A percentile compares a stretch with the other conserved stretches of the same genome.
Evolutionary conservation across 53 echinoderm and acorn worm species (phyloP).

Genomic region (Echinometra lucunter): DNA sequence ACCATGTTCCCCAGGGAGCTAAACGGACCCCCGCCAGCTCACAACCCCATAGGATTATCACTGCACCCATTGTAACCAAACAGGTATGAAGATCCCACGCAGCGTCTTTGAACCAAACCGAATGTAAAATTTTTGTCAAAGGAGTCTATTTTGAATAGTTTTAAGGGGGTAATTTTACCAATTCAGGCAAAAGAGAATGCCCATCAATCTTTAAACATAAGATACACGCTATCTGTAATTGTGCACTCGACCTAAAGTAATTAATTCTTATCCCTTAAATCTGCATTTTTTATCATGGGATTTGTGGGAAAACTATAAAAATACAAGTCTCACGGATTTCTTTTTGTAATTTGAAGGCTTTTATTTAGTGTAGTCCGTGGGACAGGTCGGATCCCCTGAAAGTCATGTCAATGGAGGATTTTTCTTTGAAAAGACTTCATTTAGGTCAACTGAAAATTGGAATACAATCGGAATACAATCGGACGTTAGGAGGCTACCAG

Average conservation of each 20-base stretch:
- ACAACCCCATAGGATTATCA: neutral
- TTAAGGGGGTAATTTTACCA: slow-evolving; percentile 8
- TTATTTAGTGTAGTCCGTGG: neutral
- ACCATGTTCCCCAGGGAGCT: neutral
- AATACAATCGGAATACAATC: slow-evolving; percentile 9
- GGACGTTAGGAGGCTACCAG: neutral
- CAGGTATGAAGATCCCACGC: slow-evolving; percentile 16
- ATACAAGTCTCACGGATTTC: slow-evolving; percentile 8
- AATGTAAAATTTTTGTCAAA: neutral
- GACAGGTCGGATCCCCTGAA: neutral
- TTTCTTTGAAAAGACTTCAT: neutral
- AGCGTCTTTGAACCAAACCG: neutral
- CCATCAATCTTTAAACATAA: neutral
- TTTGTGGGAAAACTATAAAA: slow-evolving; percentile 14
- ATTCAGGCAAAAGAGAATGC: neutral
- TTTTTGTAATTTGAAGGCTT: neutral
- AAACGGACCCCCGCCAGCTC: neutral
- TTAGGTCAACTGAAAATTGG: slow-evolving; percentile 36
- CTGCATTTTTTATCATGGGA: neutral
- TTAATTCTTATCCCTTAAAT: slow-evolving; percentile 2
- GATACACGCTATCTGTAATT: neutral
- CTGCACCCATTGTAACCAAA: neutral
- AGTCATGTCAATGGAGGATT: neutral
- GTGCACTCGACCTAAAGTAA: neutral
- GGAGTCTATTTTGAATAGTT: neutral